Evolutionary conservation across 2,797 vertebrate species (phyloP).

Genomic region (Pantherophis alleghaniensis): DNA sequence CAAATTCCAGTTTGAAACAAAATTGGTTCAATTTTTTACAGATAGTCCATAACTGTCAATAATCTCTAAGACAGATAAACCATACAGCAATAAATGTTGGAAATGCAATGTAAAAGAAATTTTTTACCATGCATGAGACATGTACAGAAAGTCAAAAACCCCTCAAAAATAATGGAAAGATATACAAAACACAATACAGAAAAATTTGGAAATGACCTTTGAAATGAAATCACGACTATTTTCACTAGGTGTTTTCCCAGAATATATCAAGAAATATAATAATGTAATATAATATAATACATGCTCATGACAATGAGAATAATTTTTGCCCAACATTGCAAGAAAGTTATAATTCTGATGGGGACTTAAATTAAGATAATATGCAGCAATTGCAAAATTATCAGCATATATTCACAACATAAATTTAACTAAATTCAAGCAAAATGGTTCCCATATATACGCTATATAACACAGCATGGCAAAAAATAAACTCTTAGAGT

Average conservation of each 20-base stretch:
- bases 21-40: background rate
- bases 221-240: background rate
- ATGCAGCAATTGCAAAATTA: background rate
- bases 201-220: background rate
- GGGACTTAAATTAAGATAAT: background rate
- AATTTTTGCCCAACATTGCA: background rate
- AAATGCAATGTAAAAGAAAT: background rate
- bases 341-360: background rate
- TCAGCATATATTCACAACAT: background rate
- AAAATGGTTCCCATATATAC: background rate
- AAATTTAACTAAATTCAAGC: background rate
- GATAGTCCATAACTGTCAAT: background rate
- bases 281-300: background rate
- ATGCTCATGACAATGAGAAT: background rate
- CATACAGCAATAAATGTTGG: background rate
- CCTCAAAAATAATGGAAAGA: background rate
- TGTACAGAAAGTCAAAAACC: background rate
- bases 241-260: background rate
- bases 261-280: background rate
- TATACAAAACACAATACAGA: background rate
- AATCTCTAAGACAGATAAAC: background rate
- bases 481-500: background rate
- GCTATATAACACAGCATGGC: background rate
- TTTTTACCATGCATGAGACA: background rate
- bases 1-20: background rate